Evolutionary conservation across 2,888 invertebrate species (phyloP).

Genomic region (Clusia tigrina): DNA sequence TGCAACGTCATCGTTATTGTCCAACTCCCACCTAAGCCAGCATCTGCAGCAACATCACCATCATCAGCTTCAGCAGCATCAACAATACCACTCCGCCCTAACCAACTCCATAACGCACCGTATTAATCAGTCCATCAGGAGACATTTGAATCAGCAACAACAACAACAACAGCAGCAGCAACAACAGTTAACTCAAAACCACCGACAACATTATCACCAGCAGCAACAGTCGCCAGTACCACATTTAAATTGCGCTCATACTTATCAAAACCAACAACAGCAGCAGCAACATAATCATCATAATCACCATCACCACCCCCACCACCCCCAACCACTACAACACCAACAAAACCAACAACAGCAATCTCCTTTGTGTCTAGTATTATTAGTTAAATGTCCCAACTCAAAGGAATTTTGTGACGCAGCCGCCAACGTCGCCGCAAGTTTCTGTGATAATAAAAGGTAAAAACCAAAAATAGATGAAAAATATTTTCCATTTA

Average conservation of each 20-base stretch:
- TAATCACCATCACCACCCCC: constrained; percentile 39
- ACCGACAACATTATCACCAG: constrained; percentile 33
- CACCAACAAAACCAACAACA: constrained; percentile 48
- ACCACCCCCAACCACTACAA: constrained; percentile 38
- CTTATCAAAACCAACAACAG: constrained; percentile 35
- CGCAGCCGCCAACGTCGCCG: constrained; percentile 47
- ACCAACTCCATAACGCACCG: constrained; percentile 60
- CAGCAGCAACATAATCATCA: constrained; percentile 40
- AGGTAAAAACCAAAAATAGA: constrained; percentile 50
- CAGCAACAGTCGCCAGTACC: constrained; percentile 30
- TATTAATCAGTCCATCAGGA: constrained; percentile 58
- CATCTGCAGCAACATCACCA: constrained; percentile 20
- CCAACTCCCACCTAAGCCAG: constrained; percentile 35
- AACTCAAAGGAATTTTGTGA: constrained; percentile 65
- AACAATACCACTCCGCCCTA: constrained; percentile 48
- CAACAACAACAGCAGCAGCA: constrained; percentile 44
- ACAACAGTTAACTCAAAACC: constrained; percentile 32
- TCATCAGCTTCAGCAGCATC: constrained; percentile 34
- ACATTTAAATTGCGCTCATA: constrained; percentile 29
- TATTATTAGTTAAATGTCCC: constrained; percentile 65
- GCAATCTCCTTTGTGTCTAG: constrained; percentile 64
- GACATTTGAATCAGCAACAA: constrained; percentile 58
- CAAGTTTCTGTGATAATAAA: constrained; percentile 65
- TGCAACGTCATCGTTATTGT: constrained; percentile 8
- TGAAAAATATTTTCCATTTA: background rate